A percentile compares a stretch with the other conserved stretches of the same genome.
Conservation (phyloP, 2,888 invertebrate species). For the Globia sparganii region DNA sequence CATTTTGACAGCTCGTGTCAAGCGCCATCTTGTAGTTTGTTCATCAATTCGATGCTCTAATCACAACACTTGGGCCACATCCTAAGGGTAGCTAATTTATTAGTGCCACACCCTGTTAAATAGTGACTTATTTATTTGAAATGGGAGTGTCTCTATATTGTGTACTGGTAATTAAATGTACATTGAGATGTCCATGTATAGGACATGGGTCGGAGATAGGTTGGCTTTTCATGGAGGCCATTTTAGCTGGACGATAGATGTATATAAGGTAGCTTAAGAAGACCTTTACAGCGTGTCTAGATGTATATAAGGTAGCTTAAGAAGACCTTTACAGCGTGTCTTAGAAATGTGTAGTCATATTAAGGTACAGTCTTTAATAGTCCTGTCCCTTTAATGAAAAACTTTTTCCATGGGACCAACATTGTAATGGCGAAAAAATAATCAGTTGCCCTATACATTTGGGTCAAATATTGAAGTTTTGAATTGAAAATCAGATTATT, state of each 20-base stretch:
- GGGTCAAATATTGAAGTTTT: no score
- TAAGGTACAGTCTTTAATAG: not conserved
- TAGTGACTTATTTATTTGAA: constrained; percentile 62
- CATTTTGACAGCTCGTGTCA: not conserved
- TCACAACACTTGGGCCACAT: constrained; percentile 33
- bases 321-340: not conserved
- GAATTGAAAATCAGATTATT: no score
- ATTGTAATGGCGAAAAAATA: no score
- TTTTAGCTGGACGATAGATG: not conserved
- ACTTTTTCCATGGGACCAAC: no score
- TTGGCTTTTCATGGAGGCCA: constrained; percentile 2
- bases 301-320: not conserved
- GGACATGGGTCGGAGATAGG: constrained; percentile 32
- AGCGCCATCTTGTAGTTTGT: constrained; percentile 9
- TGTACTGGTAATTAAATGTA: constrained; percentile 51
- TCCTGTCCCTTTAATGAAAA: no score
- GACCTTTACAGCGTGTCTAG: not conserved
- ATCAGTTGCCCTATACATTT: no score
- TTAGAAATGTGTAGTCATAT: not conserved
- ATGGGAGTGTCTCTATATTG: constrained; percentile 51
- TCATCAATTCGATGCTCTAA: not conserved
- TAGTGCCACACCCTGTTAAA: constrained; percentile 64
- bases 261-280: not conserved
- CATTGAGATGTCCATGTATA: constrained; percentile 30
- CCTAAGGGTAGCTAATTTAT: constrained; percentile 67